phyloP scores from a whole-genome alignment of 2,113 vertebrate genomes.

The Otocyon megalotis region DNA sequence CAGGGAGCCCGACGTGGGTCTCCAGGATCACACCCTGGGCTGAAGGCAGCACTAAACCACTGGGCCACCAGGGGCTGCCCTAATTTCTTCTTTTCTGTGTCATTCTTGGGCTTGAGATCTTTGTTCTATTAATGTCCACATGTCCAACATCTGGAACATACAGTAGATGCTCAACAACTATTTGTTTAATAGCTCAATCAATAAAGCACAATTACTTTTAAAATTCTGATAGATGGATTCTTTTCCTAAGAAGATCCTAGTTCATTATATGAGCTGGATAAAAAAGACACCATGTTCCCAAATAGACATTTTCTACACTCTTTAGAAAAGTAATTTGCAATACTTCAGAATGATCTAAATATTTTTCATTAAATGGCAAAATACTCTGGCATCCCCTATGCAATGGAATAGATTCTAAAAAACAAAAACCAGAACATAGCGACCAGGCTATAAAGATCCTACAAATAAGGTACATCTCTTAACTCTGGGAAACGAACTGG shows the following conservation, averaged over 20 bases:
- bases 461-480: background rate
- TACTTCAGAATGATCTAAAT: background rate
- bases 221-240: background rate
- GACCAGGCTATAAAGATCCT: background rate
- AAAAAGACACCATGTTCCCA: background rate
- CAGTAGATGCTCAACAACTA: background rate
- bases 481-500: no score
- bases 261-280: background rate
- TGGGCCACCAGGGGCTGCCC: no score
- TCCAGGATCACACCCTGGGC: no score
- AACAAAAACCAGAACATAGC: background rate
- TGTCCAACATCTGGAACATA: background rate
- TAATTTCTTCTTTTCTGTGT: conserved; percentile 11
- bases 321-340: conserved; percentile 42
- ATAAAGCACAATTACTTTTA: conserved; percentile 12
- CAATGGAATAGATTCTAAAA: conserved; percentile 36
- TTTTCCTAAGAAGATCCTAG: background rate
- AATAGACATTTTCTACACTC: background rate
- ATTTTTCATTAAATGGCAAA: conserved; percentile 39
- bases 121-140: conserved; percentile 5
- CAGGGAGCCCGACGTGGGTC: no score
- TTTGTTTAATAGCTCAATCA: background rate
- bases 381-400: background rate
- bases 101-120: background rate
- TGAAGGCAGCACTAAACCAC: no score